Conservation (phyloP, 2,888 invertebrate species). For the Deilephila elpenor region DNA sequence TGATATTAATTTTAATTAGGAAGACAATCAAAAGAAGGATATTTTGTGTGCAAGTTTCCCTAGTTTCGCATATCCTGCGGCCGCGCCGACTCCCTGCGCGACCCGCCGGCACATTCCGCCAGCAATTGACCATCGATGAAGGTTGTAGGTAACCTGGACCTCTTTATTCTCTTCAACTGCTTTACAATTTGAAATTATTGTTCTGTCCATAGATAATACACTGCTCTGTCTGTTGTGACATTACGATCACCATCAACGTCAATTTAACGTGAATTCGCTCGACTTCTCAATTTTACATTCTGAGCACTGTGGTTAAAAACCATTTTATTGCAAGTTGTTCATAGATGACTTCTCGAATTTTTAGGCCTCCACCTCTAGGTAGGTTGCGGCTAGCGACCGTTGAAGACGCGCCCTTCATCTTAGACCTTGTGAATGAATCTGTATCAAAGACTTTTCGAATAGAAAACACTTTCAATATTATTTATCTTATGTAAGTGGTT, state of each 20-base stretch:
- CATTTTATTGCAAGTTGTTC: neutral
- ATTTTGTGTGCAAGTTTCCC: no score
- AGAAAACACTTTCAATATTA: slow-evolving; percentile 49
- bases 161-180: neutral
- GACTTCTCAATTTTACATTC: no score
- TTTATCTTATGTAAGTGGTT: slow-evolving; percentile 64
- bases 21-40: no score
- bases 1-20: no score
- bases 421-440: slow-evolving; percentile 60
- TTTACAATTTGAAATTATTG: neutral
- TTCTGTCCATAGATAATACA: neutral
- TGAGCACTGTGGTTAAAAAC: neutral
- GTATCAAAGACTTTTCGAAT: slow-evolving; percentile 67
- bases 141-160: no score
- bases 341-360: slow-evolving; percentile 41
- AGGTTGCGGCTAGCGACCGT: slow-evolving; percentile 59
- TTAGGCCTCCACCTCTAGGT: slow-evolving; percentile 54
- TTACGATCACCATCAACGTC: neutral
- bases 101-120: no score
- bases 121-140: no score
- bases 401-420: slow-evolving; percentile 58
- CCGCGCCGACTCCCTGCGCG: no score
- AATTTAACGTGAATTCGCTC: no score
- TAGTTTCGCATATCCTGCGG: no score
- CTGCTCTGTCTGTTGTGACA: neutral